These are phyloP conservation scores for Gambusia holbrooki DNA, from an alignment of 2,113 vertebrate species.

Conservation along the genomic window DNA sequence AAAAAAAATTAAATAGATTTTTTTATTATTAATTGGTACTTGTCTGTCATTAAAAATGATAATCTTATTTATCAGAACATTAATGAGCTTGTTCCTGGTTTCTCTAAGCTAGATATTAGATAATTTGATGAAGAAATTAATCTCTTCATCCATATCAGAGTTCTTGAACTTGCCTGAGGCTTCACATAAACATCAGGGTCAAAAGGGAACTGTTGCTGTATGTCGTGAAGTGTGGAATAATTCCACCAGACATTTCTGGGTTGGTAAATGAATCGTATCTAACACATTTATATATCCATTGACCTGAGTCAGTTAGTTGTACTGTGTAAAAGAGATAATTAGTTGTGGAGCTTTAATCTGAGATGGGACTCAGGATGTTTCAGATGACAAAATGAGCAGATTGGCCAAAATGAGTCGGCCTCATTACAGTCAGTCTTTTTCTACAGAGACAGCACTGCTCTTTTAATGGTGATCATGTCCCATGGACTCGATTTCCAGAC, in stretches of 20 bases:
- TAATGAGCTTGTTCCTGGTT: not conserved
- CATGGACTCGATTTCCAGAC: conserved; percentile 17
- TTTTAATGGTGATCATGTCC: conserved; percentile 22
- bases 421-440: conserved; percentile 49
- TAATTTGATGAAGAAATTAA: not conserved
- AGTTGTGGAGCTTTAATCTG: conserved; percentile 21
- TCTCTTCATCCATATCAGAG: not conserved
- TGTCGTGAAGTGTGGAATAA: conserved; percentile 28
- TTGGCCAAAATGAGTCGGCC: conserved; percentile 16
- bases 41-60: not conserved
- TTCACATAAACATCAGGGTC: conserved; percentile 22
- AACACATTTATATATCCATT: conserved; percentile 45
- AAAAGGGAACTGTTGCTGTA: conserved; percentile 28
- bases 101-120: not conserved
- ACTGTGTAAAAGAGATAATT: conserved; percentile 33
- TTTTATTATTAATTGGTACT: not conserved
- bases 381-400: conserved; percentile 33
- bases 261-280: conserved; percentile 54
- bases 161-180: conserved; percentile 14
- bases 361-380: conserved; percentile 14
- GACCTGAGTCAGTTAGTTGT: conserved; percentile 46
- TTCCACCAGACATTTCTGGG: conserved; percentile 56
- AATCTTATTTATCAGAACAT: not conserved
- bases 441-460: conserved; percentile 5
- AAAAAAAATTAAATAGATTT: no score